Evolutionary conservation across 1,140 invertebrate species (phyloP), one percentile per base, ranked within the genome.

Genomic region (Megathymus violae): DNA sequence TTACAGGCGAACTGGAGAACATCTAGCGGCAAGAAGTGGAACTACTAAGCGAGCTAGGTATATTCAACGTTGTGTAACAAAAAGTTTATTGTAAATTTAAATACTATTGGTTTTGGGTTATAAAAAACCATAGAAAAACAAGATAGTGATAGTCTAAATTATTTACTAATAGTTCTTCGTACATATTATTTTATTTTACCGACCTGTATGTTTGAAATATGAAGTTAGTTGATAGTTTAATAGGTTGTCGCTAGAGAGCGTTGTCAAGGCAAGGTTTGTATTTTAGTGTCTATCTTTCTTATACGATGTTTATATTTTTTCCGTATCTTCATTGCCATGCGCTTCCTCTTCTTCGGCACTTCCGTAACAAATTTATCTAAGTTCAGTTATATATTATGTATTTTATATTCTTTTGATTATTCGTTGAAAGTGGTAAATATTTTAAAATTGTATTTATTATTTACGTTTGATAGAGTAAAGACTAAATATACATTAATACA

Each of bases 21-120:
- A 87, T 88, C 87, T 89, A 83, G 73, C 77, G 84, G 76, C 40
- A 38, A 36, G 14, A 44, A 43, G 19, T 46, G 19, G 68, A 74
- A 81, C 74, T 62, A 78, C 7, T 3, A 50, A 6, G 1, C 13
- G 7, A 10, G 43, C 19, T 9, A 46, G 43, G 22, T 46, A 5
- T 4, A 1, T 1, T 10, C 7, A 4, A 4, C 17, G 17, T 19
- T 10, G 9, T n/a, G 16, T 16, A 22, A 22, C 19, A 3, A 22
- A 22, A 2, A 22, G 5, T 22, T 22, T 22, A 22, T 3, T 22
- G 5, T 22, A 22, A 22, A 22, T 2, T 22, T 22, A 22, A 22
- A n/a, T n/a, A n/a, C n/a, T n/a, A 22, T 5, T 22, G 19, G 5
- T 22, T 22, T 22, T n/a, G n/a, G n/a, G n/a, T n/a, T n/a, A n/a